Conservation (phyloP, 2,113 vertebrate species). For the Phodopus roborovskii region DNA sequence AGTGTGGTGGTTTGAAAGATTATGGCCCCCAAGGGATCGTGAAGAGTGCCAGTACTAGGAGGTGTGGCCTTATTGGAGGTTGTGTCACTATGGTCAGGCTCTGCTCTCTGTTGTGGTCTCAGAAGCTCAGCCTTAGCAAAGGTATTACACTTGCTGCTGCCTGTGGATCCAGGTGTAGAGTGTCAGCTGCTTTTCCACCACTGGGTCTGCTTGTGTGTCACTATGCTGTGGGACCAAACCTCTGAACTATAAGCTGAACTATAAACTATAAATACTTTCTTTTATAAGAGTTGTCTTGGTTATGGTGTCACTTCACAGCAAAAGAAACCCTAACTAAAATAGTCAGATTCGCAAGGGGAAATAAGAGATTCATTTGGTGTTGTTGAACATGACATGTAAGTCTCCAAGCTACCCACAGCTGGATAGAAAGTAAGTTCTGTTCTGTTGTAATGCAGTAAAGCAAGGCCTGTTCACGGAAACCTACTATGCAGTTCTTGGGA, state of each 20-base stretch:
- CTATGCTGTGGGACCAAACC: neutral
- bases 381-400: neutral
- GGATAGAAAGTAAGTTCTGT: neutral
- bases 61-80: no score
- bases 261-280: neutral
- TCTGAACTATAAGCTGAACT: neutral
- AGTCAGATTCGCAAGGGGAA: neutral
- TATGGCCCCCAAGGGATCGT: neutral
- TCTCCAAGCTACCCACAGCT: neutral
- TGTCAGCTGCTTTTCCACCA: neutral
- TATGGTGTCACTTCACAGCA: neutral
- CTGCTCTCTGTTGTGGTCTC: neutral
- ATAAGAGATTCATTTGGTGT: neutral
- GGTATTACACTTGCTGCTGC: neutral
- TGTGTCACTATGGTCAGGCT: neutral
- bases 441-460: neutral
- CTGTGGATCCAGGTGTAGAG: neutral
- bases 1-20: neutral
- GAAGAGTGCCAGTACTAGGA: neutral
- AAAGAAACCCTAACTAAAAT: neutral
- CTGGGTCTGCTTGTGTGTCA: neutral
- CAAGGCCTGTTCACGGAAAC: neutral
- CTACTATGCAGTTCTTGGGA: neutral
- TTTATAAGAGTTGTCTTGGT: neutral
- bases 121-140: neutral